These are phyloP conservation scores for Barypeithes pellucidus DNA, from an alignment of 2,888 invertebrate genomes.

Conservation along the genomic window DNA sequence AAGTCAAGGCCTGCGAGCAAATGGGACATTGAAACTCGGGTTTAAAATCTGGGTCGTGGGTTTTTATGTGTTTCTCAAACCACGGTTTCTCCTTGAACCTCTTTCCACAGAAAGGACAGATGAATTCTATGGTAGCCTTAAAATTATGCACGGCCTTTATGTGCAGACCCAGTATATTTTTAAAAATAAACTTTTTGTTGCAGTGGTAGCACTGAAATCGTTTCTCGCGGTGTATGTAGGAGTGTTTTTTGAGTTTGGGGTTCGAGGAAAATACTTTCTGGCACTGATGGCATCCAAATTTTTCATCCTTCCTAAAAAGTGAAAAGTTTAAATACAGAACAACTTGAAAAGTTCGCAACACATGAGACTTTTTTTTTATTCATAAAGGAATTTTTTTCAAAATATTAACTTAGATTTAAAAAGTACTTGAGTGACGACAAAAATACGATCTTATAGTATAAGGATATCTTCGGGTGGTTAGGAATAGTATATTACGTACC, in stretches of 20 bases:
- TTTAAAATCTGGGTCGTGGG: conserved; percentile 56
- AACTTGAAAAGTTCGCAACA: neutral
- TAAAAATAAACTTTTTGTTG: conserved; percentile 46
- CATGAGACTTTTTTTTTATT: too few species aligned
- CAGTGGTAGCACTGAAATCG: conserved; percentile 48
- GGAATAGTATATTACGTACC: too few species aligned
- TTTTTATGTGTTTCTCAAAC: conserved; percentile 56
- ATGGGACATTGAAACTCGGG: conserved; percentile 47
- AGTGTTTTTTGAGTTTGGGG: conserved; percentile 42
- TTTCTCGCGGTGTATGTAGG: conserved; percentile 45
- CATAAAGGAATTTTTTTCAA: too few species aligned
- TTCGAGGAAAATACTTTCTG: conserved; percentile 32
- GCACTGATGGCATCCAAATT: conserved; percentile 29
- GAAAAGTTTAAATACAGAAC: neutral
- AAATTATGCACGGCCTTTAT: conserved; percentile 32
- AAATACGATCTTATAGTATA: too few species aligned
- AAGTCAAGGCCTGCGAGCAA: conserved; percentile 43
- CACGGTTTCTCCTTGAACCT: conserved; percentile 55
- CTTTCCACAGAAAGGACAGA: conserved; percentile 56
- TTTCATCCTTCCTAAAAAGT: conserved; percentile 3
- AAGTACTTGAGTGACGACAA: too few species aligned
- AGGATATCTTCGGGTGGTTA: too few species aligned
- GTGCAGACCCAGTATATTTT: conserved; percentile 59
- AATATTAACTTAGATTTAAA: too few species aligned
- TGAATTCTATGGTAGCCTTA: conserved; percentile 25